Evolutionary conservation across 1,140 invertebrate genomes (phyloP), one percentile per base, ranked within the genome.

Genomic region (Muscidifurax raptorellus): DNA sequence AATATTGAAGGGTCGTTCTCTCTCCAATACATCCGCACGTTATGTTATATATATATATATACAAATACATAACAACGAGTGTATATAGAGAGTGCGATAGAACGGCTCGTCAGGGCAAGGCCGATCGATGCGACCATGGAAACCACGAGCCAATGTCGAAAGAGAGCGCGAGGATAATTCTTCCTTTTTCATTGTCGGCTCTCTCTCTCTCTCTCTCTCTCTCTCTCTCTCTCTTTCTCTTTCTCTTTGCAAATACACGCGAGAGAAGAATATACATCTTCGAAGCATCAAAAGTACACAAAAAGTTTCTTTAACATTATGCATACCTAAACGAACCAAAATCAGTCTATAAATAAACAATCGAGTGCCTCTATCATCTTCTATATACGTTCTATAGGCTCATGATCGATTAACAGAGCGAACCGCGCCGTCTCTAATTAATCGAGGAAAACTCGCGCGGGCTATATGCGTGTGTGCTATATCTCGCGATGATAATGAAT

Each of bases 61-160:
- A 30, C 27, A 30, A 22, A 27, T 69, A 69, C 28, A n/a, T 30
- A 69, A 28, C 67, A 13, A 36, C 28, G 75, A 25, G 30, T 5
- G n/a, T n/a, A n/a, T n/a, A 13, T 0, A 71, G 15, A 1, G 52
- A 5, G 22, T n/a, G 44, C 5, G 75, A n/a, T 25, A 77, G 75
- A n/a, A 77, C 7, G 22, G 52, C 36, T 40, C 80, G 80, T 40
- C 78, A 71, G 40, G 67, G 30, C 52, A 67, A 71, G 78, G 86
- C 89, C 90, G 90, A 92, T 92, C 92, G 90, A 93, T 92, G 90
- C 90, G 88, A 90, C 91, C 91, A 93, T 93, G 92, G 92, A 91
- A 91, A 92, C 91, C 90, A 87, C 86, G 90, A 88, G 90, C 90
- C 91, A 91, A 91, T 91, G 88, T 88, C 78, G 89, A 89, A 88